Evolutionary conservation across 92 coral and sea anemone genomes (phyloP), one percentile per base, ranked within the genome.

Genomic region (Phenganax subtilis): DNA sequence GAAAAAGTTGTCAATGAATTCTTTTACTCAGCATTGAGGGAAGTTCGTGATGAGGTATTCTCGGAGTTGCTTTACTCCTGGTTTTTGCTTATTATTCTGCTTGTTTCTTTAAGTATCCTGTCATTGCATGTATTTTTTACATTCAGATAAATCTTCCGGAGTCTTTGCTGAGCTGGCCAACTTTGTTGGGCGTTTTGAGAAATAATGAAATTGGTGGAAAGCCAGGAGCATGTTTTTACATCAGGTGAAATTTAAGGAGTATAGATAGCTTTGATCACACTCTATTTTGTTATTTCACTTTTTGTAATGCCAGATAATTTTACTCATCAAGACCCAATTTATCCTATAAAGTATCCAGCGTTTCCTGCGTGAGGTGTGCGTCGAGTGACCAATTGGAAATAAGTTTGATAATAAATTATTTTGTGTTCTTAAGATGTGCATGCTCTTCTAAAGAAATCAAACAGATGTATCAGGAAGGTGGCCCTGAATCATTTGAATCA

Each of bases 401-500:
- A 52, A 17, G 17, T 16, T 6, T 10, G 2, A 29, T 8, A 10
- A 3, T 0, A 12, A 27, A 53, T 53, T 61, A 5, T 64, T 56
- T 68, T 66, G 1, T 1, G 8, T 20, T 20, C 28, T 82, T 14
- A 56, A 94, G 98, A 37, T 93, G 98, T 76, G 71, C 88, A 27
- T 87, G 90, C 7, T 81, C 81, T 12, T 89, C 92, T 20, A 89
- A 93, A 73, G 90, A 90, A 84, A 91, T 93, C 67, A 88, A 87
- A 77, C 55, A 84, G 47, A 67, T 51, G 12, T 93, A 91, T 76
- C 81, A 87, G 68, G 66, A 91, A 58, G 98, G 97, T 17, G 97
- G 98, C 10, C 94, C 94, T 66, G 98, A 93, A 74, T 89, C 98
- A 12, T 93, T 75, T 68, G 98, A 93, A 77, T 94, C 98, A 15